Evolutionary conservation across 2,888 invertebrate species (phyloP).

Genomic region (Limnephilus rhombicus): DNA sequence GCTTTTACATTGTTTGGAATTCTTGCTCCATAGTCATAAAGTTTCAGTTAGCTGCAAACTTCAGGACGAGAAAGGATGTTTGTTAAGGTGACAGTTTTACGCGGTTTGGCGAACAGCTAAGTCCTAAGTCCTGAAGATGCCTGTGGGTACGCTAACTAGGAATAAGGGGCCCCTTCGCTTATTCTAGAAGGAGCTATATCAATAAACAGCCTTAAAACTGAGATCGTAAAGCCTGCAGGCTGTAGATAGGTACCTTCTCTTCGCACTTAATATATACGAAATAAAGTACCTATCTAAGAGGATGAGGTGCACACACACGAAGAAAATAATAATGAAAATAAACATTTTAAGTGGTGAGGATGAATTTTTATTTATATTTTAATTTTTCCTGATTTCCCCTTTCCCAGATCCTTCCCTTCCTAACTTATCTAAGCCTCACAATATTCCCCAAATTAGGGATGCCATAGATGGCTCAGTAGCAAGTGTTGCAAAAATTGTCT

Average conservation of each 20-base stretch:
- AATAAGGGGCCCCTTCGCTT: not conserved
- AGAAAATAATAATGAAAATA: not conserved
- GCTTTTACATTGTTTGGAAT: not conserved
- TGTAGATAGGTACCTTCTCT: not conserved
- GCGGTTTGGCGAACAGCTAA: conserved; percentile 6
- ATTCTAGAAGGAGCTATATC: conserved; percentile 9
- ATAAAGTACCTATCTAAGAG: not conserved
- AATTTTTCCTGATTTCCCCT: not conserved
- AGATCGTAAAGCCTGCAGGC: not conserved
- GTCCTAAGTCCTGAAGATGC: conserved; percentile 4
- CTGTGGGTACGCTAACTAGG: not conserved
- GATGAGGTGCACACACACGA: not conserved
- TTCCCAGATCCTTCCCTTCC: not conserved
- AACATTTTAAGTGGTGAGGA: not conserved
- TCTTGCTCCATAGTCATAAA: not conserved
- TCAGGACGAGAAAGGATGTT: conserved; percentile 43
- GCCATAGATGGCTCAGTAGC: too few species aligned
- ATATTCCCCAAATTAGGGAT: too few species aligned
- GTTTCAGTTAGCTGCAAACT: not conserved
- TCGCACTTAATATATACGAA: not conserved
- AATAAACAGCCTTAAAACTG: conserved; percentile 6
- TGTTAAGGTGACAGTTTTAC: conserved; percentile 48
- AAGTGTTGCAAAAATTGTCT: too few species aligned
- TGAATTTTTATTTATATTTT: not conserved
- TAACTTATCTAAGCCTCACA: too few species aligned